Conservation (phyloP, 2,113 vertebrate genomes). For the Albula glossodonta region DNA sequence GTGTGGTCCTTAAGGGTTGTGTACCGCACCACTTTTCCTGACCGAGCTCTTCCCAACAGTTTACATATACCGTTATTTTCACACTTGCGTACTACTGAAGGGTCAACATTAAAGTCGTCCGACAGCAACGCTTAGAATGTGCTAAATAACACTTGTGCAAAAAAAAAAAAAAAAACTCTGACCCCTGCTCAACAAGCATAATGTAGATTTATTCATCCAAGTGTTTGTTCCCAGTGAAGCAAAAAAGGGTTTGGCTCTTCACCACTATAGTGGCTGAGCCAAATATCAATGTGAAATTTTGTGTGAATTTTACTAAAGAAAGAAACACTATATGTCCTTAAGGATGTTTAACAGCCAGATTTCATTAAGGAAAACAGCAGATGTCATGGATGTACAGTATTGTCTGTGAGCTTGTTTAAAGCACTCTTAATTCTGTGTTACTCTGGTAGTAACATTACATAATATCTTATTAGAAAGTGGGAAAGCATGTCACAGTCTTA, state of each 20-base stretch:
- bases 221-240: neutral
- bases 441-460: neutral
- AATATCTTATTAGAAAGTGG: neutral
- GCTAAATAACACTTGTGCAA: neutral
- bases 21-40: slow-evolving; percentile 21
- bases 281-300: neutral
- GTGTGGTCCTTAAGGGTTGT: slow-evolving; percentile 54
- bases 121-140: neutral
- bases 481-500: too few species aligned
- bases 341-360: neutral
- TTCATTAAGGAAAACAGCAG: neutral
- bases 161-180: neutral
- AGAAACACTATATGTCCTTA: too few species aligned
- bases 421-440: neutral
- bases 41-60: slow-evolving; percentile 33
- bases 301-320: neutral
- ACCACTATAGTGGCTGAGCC: neutral
- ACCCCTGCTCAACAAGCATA: neutral
- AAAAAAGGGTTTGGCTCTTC: neutral
- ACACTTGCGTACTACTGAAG: neutral
- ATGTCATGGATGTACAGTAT: neutral
- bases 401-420: neutral
- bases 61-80: neutral
- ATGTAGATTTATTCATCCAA: neutral
- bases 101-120: neutral